Percentiles rank a stretch among this genome's conserved stretches.
phyloP scores from a whole-genome alignment of 2,797 vertebrate species.

The Sebastolobus alascanus region DNA sequence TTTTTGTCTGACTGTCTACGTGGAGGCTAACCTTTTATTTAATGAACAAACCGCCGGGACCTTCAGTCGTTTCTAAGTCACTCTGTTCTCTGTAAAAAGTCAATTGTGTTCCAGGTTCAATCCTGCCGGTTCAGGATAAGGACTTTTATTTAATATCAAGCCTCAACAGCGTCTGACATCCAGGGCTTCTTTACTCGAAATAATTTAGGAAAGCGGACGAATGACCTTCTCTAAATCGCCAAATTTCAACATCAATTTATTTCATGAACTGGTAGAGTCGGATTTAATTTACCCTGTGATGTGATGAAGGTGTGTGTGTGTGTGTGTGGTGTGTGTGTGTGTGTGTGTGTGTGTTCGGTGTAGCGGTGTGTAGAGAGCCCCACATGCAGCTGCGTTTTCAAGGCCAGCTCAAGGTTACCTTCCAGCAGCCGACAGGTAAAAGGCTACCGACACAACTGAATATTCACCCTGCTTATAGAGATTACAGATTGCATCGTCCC shows the following conservation, averaged over 20 bases:
- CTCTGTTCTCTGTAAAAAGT: constrained; percentile 25
- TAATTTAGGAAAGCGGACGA: constrained; percentile 18
- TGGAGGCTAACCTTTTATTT: constrained; percentile 61
- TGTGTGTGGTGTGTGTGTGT: constrained; percentile 23
- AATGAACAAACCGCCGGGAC: constrained; percentile 40
- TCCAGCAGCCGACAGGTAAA: constrained; percentile 31
- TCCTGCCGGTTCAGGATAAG: constrained; percentile 15
- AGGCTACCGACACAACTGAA: background rate
- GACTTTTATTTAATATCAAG: constrained; percentile 43
- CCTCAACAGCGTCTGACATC: constrained; percentile 25
- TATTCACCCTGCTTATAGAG: constrained; percentile 7
- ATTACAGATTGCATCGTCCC: constrained; percentile 33
- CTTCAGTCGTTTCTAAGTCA: constrained; percentile 18
- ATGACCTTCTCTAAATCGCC: constrained; percentile 48
- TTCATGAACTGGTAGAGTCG: constrained; percentile 25
- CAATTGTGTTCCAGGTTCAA: constrained; percentile 7
- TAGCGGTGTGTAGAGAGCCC: constrained; percentile 7
- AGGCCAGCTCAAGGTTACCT: constrained; percentile 73
- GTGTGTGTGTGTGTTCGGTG: background rate
- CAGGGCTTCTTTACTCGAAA: constrained; percentile 14
- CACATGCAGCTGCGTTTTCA: constrained; percentile 43
- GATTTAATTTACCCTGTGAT: constrained; percentile 39
- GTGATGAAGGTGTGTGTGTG: constrained; percentile 20
- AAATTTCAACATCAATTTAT: constrained; percentile 59
- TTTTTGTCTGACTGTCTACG: constrained; percentile 12